Evolutionary conservation across 2,888 invertebrate genomes (phyloP).

Genomic region (Frankliniella intonsa): DNA sequence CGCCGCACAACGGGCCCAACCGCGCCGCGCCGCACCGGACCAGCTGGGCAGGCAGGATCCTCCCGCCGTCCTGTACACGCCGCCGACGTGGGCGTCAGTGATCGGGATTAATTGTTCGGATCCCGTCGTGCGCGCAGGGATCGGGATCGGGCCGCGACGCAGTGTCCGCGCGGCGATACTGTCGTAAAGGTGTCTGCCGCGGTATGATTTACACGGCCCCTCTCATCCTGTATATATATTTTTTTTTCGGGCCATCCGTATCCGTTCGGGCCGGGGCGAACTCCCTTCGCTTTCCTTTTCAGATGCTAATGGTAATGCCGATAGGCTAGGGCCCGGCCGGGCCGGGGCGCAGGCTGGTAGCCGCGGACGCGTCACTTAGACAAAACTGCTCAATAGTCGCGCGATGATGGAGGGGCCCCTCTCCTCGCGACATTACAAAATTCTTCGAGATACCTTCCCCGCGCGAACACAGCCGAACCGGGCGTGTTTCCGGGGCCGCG

Average conservation of each 20-base stretch:
- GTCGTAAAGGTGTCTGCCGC: background rate
- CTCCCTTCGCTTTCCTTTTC: background rate
- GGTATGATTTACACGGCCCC: background rate
- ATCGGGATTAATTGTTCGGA: no score
- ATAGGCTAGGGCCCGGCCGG: background rate
- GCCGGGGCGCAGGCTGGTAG: background rate
- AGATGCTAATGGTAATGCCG: background rate
- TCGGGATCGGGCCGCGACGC: background rate
- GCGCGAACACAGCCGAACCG: background rate
- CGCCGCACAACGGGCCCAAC: background rate
- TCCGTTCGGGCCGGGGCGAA: background rate
- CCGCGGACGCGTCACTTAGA: slow-evolving; percentile 3
- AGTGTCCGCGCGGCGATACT: background rate
- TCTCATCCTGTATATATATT: no score
- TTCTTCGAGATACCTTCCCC: background rate
- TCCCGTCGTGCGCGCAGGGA: background rate
- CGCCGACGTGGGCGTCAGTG: no score
- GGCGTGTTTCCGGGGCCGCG: background rate
- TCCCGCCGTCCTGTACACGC: no score
- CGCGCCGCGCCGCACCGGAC: no score
- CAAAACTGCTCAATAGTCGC: background rate
- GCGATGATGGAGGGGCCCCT: background rate
- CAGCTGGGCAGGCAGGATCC: no score
- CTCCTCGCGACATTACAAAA: background rate
- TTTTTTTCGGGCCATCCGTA: background rate